These are phyloP conservation scores for Pyrgilauda ruficollis DNA, from an alignment of 2,113 vertebrate species.

Conservation along the genomic window DNA sequence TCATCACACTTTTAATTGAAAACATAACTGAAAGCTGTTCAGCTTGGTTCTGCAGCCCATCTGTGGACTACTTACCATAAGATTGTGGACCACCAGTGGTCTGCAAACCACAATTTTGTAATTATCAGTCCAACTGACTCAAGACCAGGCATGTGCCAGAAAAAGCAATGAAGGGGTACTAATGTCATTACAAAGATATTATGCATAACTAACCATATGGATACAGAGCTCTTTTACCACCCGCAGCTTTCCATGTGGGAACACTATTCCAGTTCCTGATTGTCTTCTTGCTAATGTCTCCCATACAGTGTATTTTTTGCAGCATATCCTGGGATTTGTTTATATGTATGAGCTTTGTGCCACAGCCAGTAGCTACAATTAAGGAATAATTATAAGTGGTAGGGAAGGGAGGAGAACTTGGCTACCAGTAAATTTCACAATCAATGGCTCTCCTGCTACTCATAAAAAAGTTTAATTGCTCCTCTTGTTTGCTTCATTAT, in stretches of 20 bases:
- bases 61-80: conserved; percentile 13
- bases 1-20: conserved; percentile 22
- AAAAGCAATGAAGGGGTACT: conserved; percentile 1
- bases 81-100: conserved; percentile 35
- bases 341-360: conserved; percentile 36
- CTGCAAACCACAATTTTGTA: conserved; percentile 28
- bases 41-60: conserved; percentile 28
- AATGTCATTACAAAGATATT: conserved; percentile 8
- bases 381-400: conserved; percentile 55
- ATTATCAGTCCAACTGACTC: not conserved
- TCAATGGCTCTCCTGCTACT: not conserved
- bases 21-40: not conserved
- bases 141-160: conserved; percentile 11
- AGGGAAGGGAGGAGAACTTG: conserved; percentile 35
- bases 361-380: conserved; percentile 59
- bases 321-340: conserved; percentile 43
- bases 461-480: conserved; percentile 43
- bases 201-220: not conserved
- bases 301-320: conserved; percentile 24
- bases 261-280: not conserved
- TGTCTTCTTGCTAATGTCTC: conserved; percentile 38
- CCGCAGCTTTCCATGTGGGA: conserved; percentile 45
- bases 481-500: conserved; percentile 22
- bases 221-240: conserved; percentile 34
- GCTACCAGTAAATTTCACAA: conserved; percentile 62